Evolutionary conservation across 1,140 invertebrate species (phyloP).

Genomic region (Homarus americanus): DNA sequence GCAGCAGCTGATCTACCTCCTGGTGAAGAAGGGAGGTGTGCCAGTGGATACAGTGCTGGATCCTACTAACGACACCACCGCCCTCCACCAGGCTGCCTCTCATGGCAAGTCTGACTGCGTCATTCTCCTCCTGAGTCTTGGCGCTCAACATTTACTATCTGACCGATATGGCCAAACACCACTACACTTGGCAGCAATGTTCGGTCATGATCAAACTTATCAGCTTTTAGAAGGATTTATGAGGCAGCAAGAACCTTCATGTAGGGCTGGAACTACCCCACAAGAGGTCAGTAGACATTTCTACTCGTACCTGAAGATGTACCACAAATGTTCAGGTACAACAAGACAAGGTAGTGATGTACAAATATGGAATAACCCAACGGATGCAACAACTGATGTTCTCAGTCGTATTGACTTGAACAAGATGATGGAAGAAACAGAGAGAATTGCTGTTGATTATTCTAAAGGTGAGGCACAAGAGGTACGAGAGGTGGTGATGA

Average conservation of each 20-base stretch:
- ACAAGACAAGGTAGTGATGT: no score
- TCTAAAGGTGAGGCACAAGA: no score
- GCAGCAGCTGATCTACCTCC: background rate
- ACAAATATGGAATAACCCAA: no score
- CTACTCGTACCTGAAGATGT: no score
- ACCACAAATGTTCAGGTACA: no score
- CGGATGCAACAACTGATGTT: no score
- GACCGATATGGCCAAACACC: conserved; percentile 24
- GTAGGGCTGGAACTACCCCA: conserved; percentile 22
- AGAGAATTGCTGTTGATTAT: no score
- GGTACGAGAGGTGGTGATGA: no score
- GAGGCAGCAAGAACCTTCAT: background rate
- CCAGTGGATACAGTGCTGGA: conserved; percentile 1
- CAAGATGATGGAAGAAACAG: no score
- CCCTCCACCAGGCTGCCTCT: conserved; percentile 45
- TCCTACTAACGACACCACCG: background rate
- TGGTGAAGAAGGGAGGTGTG: background rate
- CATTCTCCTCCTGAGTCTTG: background rate
- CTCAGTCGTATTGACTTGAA: no score
- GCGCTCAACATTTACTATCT: background rate
- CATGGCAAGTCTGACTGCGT: background rate
- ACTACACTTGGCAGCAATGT: conserved; percentile 14
- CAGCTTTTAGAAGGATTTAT: background rate
- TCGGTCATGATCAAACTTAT: background rate
- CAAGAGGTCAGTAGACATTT: no score